Base-by-base conservation (phyloP, 2,888 invertebrate genomes). In the Pharmacophagus antenor region DNA sequence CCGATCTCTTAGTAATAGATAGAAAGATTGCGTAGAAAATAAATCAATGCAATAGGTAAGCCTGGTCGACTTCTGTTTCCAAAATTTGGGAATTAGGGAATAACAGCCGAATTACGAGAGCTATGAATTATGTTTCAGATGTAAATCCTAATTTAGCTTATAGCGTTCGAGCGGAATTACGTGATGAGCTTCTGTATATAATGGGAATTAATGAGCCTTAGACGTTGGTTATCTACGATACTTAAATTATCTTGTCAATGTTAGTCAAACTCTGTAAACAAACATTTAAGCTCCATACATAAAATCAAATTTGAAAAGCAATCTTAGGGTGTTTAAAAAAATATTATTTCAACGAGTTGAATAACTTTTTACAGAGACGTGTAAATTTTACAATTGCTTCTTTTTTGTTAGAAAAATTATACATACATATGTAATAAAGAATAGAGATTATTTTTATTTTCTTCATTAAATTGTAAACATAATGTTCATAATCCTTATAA, bases 191-290 rank as follows among this genome's bases (percentile, higher is more conserved):
- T 46, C 4, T 21, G 46, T 46, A 21, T 17, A 21, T 46, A 46
- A 46, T 46, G 21, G 46, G 15, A 46, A 46, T 21, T 46, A 46
- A 46, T 46, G 46, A 21, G 46, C 46, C 46, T 21, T 46, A 46
- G 6, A 46, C 46, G 21, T 46, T 12, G 21, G 46, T 46, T 46
- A 46, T 18, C 46, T 8, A 21, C 4, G 18, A 20, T 46, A 21
- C 10, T 46, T 17, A 46, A 46, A 20, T 46, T 12, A 46, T 46
- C 18, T 8, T 21, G 12, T 2, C 10, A 0, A 12, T 20, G 12
- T 46, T 21, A 12, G 21, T 46, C 21, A 10, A 2, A 3, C 12
- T 46, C 7, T 2, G 3, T 21, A 42, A 42, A 17, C 17, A 42
- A 42, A 42, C 5, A 7, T 1, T 42, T 2, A 31, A 31, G 12